These are phyloP conservation scores for Phalacrocorax brasilianus DNA, from an alignment of 2,113 vertebrate species.

Conservation along the genomic window DNA sequence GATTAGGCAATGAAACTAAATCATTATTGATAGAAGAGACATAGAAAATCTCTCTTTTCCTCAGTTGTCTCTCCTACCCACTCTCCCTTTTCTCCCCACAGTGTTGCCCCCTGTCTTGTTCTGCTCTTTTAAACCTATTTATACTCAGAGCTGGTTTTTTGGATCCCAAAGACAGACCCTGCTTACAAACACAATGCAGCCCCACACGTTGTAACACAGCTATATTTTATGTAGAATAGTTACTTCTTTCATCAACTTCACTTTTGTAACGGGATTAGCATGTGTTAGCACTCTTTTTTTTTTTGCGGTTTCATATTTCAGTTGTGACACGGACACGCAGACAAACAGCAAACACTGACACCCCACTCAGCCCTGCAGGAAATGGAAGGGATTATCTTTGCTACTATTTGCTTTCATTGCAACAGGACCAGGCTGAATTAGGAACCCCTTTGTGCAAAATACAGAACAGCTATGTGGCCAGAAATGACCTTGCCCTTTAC, in stretches of 20 bases:
- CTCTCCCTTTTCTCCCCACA: not conserved
- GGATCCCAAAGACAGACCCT: not conserved
- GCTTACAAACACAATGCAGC: not conserved
- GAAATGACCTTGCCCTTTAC: not conserved
- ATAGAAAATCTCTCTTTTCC: not conserved
- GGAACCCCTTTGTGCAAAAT: not conserved
- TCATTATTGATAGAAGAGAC: not conserved
- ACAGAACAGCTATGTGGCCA: not conserved
- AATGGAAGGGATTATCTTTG: not conserved
- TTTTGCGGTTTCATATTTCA: fast-evolving
- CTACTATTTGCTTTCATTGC: not conserved
- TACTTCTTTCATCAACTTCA: not conserved
- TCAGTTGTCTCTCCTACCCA: not conserved
- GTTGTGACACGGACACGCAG: not conserved
- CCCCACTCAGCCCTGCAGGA: not conserved
- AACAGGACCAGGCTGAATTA: not conserved
- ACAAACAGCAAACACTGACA: not conserved
- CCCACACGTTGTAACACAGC: fast-evolving
- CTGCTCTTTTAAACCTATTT: not conserved
- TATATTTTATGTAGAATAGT: not conserved
- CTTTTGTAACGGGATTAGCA: not conserved
- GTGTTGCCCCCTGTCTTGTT: not conserved
- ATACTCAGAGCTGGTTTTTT: not conserved
- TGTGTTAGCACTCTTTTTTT: not conserved
- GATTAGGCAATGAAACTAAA: not conserved